These are phyloP conservation scores for Sepiola atlantica DNA, from an alignment of 2,888 invertebrate genomes.

Conservation along the genomic window DNA sequence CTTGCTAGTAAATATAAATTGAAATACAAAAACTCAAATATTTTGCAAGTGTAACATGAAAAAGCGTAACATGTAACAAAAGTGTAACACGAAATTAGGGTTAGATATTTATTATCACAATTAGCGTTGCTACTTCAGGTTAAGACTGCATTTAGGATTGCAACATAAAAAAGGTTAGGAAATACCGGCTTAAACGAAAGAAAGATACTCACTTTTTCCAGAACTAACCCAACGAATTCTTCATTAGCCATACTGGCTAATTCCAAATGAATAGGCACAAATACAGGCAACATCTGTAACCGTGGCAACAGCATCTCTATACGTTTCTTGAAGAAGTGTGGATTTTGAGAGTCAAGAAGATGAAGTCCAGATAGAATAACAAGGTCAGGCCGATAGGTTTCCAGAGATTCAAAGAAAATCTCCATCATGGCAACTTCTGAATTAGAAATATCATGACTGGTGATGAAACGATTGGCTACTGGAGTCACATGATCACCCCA, in stretches of 20 bases:
- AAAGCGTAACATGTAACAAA: no score
- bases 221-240: conserved; percentile 69
- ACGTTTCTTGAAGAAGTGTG: conserved; percentile 58
- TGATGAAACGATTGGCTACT: conserved; percentile 75
- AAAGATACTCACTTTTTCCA: conserved; percentile 69
- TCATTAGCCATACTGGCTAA: conserved; percentile 75
- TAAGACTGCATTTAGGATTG: no score
- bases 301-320: conserved; percentile 68
- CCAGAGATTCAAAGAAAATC: conserved; percentile 74
- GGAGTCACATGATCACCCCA: conserved; percentile 73
- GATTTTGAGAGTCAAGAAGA: conserved; percentile 73
- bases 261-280: conserved; percentile 75
- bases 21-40: neutral
- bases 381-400: conserved; percentile 72
- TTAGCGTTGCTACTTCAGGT: no score
- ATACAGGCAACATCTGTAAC: conserved; percentile 69
- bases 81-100: no score
- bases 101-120: no score
- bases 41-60: neutral
- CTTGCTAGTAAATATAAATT: neutral
- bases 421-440: conserved; percentile 66
- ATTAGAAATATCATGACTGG: conserved; percentile 75
- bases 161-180: neutral
- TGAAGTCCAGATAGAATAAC: conserved; percentile 75
- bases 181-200: neutral